A percentile compares a stretch with the other conserved stretches of the same genome.
These are phyloP conservation scores for Neodiprion virginianus DNA, from an alignment of 1,140 invertebrate species.

Conservation along the genomic window DNA sequence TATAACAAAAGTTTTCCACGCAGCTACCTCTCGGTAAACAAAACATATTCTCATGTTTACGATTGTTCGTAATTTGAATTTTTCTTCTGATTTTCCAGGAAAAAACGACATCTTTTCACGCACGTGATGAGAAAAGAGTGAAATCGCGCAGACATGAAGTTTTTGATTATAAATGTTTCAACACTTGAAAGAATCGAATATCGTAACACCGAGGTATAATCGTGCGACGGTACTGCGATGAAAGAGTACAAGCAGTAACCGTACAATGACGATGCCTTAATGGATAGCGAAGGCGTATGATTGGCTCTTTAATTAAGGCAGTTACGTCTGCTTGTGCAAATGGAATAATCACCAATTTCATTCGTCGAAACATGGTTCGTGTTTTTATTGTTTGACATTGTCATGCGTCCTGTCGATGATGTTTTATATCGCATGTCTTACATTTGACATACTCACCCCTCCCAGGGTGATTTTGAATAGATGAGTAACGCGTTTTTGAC, in stretches of 20 bases:
- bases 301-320: slow-evolving; percentile 5
- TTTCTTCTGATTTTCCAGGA: too few species aligned
- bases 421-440: too few species aligned
- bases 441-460: too few species aligned
- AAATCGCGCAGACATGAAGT: background rate
- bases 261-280: background rate
- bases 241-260: too few species aligned
- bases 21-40: too few species aligned
- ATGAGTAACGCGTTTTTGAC: too few species aligned
- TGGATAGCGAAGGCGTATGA: slow-evolving; percentile 4
- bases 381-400: background rate
- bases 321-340: slow-evolving; percentile 1
- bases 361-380: background rate
- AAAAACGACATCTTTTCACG: too few species aligned
- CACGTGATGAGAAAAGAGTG: background rate
- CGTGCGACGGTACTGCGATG: background rate
- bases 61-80: too few species aligned
- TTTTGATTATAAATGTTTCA: background rate
- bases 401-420: background rate
- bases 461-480: too few species aligned
- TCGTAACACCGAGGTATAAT: background rate
- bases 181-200: background rate
- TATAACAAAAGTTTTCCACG: too few species aligned
- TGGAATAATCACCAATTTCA: slow-evolving; percentile 5
- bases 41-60: too few species aligned